A percentile compares a stretch with the other conserved stretches of the same genome.
These are phyloP conservation scores for Eutrigla gurnardus DNA, from an alignment of 2,797 vertebrate species.

Conservation along the genomic window DNA sequence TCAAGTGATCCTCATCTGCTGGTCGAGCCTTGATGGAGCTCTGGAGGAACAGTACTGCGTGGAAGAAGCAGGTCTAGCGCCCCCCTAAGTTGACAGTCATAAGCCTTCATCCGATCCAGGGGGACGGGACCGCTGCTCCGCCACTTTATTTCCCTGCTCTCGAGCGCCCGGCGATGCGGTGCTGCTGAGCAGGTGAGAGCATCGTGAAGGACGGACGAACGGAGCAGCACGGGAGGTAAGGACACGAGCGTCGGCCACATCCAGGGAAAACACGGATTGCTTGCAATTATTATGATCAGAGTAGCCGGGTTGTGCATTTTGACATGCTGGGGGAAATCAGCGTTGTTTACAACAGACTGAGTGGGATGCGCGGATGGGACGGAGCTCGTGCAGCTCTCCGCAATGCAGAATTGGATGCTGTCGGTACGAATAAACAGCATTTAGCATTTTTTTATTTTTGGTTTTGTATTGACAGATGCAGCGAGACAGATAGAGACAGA, in stretches of 20 bases:
- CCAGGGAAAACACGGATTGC: neutral
- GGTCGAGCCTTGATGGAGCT: neutral
- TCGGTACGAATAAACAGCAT: neutral
- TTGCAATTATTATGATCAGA: conserved; percentile 27
- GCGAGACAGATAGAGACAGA: neutral
- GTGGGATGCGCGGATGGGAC: conserved; percentile 55
- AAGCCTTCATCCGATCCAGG: conserved; percentile 67
- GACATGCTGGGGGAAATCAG: conserved; percentile 66
- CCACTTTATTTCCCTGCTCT: conserved; percentile 66
- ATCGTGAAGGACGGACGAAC: conserved; percentile 73
- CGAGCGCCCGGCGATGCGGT: conserved; percentile 74
- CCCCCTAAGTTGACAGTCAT: conserved; percentile 64
- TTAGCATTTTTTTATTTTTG: neutral
- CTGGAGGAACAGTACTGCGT: conserved; percentile 8
- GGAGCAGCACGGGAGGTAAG: conserved; percentile 78
- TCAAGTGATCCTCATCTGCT: conserved; percentile 1
- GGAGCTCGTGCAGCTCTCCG: conserved; percentile 60
- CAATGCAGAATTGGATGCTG: conserved; percentile 76
- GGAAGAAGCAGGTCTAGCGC: conserved; percentile 66
- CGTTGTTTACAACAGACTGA: conserved; percentile 70
- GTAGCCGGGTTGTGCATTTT: conserved; percentile 47
- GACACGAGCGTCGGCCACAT: neutral
- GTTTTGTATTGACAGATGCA: neutral
- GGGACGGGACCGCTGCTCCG: conserved; percentile 67
- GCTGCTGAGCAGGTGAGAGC: conserved; percentile 78